These are phyloP conservation scores for Gryllus bimaculatus DNA, from an alignment of 1,140 invertebrate genomes.

Conservation along the genomic window DNA sequence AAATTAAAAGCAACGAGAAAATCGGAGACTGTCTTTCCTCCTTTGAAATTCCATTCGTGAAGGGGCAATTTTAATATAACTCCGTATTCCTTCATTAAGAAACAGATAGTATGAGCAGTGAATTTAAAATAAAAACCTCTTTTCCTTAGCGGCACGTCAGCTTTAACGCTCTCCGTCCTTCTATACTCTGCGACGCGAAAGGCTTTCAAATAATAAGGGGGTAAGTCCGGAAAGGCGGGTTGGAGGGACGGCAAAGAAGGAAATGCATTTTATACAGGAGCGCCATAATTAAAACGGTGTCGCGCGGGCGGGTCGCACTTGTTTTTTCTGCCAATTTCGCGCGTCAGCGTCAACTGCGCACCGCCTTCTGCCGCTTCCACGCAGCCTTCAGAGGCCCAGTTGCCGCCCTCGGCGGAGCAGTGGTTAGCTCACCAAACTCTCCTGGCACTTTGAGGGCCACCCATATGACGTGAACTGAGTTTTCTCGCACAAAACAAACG, in stretches of 20 bases:
- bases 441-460: no score
- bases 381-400: no score
- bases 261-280: not conserved
- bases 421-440: no score
- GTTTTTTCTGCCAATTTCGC: not conserved
- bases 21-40: not conserved
- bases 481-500: no score
- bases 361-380: no score
- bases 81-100: not conserved
- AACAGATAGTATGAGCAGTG: not conserved
- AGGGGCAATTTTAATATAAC: not conserved
- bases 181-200: not conserved
- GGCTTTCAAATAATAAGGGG: not conserved
- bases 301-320: not conserved
- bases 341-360: no score
- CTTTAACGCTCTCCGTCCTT: not conserved
- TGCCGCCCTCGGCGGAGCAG: no score
- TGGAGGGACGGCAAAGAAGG: not conserved
- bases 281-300: not conserved
- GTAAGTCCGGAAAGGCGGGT: not conserved
- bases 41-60: not conserved
- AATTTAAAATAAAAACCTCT: not conserved
- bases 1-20: slow-evolving; percentile 1
- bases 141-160: not conserved
- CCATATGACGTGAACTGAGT: no score